Evolutionary conservation across 92 coral and sea anemone genomes (phyloP), one percentile per base, ranked within the genome.

Genomic region (Parazoanthus swiftii): DNA sequence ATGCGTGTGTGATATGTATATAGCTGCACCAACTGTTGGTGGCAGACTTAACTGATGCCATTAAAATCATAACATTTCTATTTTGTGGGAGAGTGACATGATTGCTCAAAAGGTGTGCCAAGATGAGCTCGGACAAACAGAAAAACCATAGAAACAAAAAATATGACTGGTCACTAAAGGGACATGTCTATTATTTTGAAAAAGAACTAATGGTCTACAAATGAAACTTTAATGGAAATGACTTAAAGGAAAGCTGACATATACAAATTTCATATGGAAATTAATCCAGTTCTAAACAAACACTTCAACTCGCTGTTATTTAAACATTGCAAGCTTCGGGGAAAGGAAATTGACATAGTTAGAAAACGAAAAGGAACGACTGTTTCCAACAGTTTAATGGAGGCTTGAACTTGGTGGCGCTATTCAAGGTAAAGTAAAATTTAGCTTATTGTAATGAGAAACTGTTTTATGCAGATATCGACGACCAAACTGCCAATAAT

Each of bases 231-330:
- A 76, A 39, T 76, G 51, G 54, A 76, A 42, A 39, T 37, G 54
- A 44, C 33, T 75, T 75, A 39, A 75, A 38, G 79, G 20, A 75
- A 75, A 39, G 48, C 46, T 38, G 23, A 39, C 80, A 10, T 76
- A 38, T 37, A 76, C 25, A 21, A 18, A 9, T 76, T 48, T 42
- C 26, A 76, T 76, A 76, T 39, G 51, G 51, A 76, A 18, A 76
- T 39, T 76, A 76, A 76, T 76, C 54, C 80, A 37, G 80, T 39
- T 39, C 54, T 15, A 76, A 18, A 44, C 25, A 76, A 21, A 76
- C 80, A 76, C 80, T 76, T 39, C 80, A 76, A 42, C 11, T 76
- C 46, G 80, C 54, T 39, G 80, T 76, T 76, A 44, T 38, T 44
- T 39, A 76, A 76, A 76, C 80, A 76, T 75, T 75, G 20, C 79